phyloP scores from a whole-genome alignment of 2,797 vertebrate species.

The Tolypeutes matacus region DNA sequence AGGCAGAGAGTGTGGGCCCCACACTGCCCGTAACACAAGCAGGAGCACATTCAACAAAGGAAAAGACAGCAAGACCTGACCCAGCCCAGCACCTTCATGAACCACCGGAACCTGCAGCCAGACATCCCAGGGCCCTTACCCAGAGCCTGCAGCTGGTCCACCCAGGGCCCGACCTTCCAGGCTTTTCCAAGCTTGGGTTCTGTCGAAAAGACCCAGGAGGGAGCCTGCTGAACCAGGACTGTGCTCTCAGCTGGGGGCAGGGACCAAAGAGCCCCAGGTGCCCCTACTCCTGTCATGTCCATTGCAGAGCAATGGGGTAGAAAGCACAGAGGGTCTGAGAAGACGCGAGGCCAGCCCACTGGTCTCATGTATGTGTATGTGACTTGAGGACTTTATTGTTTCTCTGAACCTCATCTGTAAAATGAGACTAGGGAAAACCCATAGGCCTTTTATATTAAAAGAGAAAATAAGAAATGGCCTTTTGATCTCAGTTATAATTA shows the following conservation, averaged over 20 bases:
- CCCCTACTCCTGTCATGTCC: too few relatives aligned
- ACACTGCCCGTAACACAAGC: not conserved
- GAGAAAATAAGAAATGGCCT: not conserved
- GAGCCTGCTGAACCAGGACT: not conserved
- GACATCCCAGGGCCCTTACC: not conserved
- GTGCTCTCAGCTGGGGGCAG: not conserved
- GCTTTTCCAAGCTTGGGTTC: too few relatives aligned
- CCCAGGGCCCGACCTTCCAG: not conserved
- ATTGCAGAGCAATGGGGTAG: not conserved
- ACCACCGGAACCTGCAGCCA: not conserved
- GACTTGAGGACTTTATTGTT: too few relatives aligned
- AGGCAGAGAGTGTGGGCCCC: too few relatives aligned
- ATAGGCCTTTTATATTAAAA: not conserved
- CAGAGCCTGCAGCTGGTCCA: not conserved
- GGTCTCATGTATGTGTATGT: too few relatives aligned
- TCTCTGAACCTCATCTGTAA: not conserved
- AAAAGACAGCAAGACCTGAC: not conserved
- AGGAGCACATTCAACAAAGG: not conserved
- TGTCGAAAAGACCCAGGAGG: not conserved
- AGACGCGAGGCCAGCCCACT: too few relatives aligned
- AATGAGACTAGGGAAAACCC: not conserved
- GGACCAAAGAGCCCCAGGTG: not conserved
- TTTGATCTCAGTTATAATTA: not conserved
- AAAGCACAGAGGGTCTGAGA: not conserved
- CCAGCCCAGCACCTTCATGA: not conserved